Evolutionary conservation across 2,797 vertebrate genomes (phyloP).

Genomic region (Mormyrops boulengeri): DNA sequence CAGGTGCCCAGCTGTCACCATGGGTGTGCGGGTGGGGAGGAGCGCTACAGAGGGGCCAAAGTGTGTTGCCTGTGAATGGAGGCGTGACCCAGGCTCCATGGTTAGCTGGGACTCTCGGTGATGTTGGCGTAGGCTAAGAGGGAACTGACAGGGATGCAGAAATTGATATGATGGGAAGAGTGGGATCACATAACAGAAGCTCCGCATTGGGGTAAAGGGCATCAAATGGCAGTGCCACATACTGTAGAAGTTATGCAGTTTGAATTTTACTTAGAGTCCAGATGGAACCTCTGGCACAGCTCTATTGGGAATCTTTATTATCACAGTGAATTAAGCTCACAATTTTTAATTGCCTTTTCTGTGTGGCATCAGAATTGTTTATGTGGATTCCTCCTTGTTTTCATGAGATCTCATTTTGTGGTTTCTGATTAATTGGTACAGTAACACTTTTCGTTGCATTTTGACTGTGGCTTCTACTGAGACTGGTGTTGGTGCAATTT

Average conservation of each 20-base stretch:
- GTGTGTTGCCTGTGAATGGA: neutral
- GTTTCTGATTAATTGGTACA: neutral
- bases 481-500: neutral
- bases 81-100: neutral
- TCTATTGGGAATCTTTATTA: neutral
- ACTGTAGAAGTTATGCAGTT: neutral
- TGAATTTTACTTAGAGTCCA: neutral
- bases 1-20: conserved; percentile 14
- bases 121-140: neutral
- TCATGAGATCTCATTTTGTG: neutral
- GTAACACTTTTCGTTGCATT: neutral
- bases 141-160: neutral
- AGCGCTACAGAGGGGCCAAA: neutral
- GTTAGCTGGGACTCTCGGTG: neutral
- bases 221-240: neutral
- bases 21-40: neutral
- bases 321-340: neutral
- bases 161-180: neutral
- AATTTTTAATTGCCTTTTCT: neutral
- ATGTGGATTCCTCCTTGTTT: neutral
- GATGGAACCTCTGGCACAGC: neutral
- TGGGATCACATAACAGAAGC: neutral
- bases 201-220: neutral
- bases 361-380: neutral
- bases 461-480: neutral